Evolutionary conservation across 2,888 invertebrate genomes (phyloP).

Genomic region (Acanthosoma haemorrhoidale): DNA sequence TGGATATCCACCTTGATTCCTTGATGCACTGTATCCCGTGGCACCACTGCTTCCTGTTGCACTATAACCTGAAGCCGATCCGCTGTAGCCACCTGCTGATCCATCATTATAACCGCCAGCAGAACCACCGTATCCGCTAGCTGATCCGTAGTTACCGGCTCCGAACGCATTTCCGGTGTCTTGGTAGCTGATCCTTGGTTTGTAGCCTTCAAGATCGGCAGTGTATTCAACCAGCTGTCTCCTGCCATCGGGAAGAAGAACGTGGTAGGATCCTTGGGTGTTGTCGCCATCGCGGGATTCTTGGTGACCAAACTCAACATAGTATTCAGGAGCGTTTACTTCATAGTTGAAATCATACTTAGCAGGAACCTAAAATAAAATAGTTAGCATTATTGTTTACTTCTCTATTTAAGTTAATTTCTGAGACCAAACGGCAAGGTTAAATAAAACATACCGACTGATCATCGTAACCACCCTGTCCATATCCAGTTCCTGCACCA

Average conservation of each 20-base stretch:
- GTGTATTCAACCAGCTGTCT: slow-evolving; percentile 81
- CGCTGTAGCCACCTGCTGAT: slow-evolving; percentile 9
- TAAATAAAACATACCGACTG: slow-evolving; percentile 40
- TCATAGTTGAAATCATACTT: slow-evolving; percentile 83
- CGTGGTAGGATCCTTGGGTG: slow-evolving; percentile 79
- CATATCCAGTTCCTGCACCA: neutral
- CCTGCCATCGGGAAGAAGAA: slow-evolving; percentile 78
- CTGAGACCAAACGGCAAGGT: too few relatives aligned
- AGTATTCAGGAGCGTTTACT: slow-evolving; percentile 72
- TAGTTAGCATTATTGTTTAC: neutral
- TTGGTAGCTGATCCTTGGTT: slow-evolving; percentile 76
- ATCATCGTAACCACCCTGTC: slow-evolving; percentile 41
- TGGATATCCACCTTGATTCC: too few relatives aligned
- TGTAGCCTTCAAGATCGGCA: slow-evolving; percentile 75
- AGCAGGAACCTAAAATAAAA: slow-evolving; percentile 64
- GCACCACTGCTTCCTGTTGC: neutral
- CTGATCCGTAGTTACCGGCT: slow-evolving; percentile 36
- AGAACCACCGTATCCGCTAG: slow-evolving; percentile 16
- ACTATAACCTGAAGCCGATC: neutral
- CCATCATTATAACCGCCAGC: slow-evolving; percentile 6
- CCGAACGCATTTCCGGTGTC: slow-evolving; percentile 46
- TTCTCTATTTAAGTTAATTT: too few relatives aligned
- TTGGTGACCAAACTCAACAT: slow-evolving; percentile 75
- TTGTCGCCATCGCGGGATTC: slow-evolving; percentile 77
- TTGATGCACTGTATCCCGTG: slow-evolving; percentile 8